Percentiles rank a stretch among this genome's conserved stretches.
phyloP scores from a whole-genome alignment of 1,140 invertebrate species.

The Penaeus japonicus region DNA sequence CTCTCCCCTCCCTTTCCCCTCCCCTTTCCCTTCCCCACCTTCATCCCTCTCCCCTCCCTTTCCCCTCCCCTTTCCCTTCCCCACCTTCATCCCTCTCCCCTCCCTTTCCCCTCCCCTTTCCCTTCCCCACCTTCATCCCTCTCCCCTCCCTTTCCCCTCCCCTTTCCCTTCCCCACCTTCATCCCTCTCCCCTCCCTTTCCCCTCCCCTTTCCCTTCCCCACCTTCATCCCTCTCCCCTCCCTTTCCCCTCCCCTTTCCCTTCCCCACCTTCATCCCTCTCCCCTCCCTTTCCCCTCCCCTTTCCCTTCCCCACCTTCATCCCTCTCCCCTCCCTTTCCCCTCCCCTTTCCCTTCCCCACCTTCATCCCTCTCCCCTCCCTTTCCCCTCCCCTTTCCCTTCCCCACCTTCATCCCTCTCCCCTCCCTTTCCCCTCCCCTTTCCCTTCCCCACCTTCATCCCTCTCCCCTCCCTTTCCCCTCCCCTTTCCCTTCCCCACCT shows the following conservation, averaged over 20 bases:
- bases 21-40: too few relatives aligned
- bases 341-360: not conserved
- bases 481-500: not conserved
- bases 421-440: not conserved
- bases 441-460: not conserved
- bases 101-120: not conserved
- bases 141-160: too few relatives aligned
- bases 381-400: not conserved
- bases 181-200: not conserved
- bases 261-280: too few relatives aligned
- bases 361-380: not conserved
- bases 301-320: not conserved
- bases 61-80: too few relatives aligned
- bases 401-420: not conserved
- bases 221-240: too few relatives aligned
- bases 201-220: not conserved
- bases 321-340: not conserved
- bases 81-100: too few relatives aligned
- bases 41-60: too few relatives aligned
- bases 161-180: too few relatives aligned
- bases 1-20: too few relatives aligned
- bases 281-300: not conserved
- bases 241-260: too few relatives aligned
- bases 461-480: not conserved
- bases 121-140: not conserved